Base-by-base conservation (phyloP, 2,797 vertebrate genomes). In the Aulostomus chinensis region DNA sequence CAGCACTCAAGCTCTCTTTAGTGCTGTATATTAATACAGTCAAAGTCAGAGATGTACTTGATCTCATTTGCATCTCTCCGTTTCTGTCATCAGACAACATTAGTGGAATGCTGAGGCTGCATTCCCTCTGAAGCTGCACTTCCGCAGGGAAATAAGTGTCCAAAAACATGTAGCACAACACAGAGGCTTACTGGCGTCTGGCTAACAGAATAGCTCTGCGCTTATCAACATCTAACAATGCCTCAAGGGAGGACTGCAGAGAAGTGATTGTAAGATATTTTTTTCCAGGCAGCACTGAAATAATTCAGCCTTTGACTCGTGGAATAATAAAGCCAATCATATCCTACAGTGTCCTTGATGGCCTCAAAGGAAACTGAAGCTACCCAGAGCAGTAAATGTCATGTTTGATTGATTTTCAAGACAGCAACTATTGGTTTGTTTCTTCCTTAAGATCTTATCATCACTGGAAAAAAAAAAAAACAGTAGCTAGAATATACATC, bases 111-210 rank as follows among this genome's bases (percentile, higher is more conserved):
- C n/a, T n/a, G n/a, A n/a, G n/a, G n/a, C n/a, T n/a, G n/a, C n/a
- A n/a, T n/a, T n/a, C n/a, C n/a, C n/a, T n/a, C n/a, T n/a, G n/a
- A n/a, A n/a, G n/a, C n/a, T n/a, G n/a, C n/a, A 15, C 42, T 17
- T 46, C 26, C 2, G 12, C 11, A 17, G 2, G 14, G 18, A 32
- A 28, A 51, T 73, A 84, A 68, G 8, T 46, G 26, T 57, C 17
- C 1, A 53, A 26, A 82, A 73, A 45, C 68, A 65, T 55, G 70
- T 78, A 79, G 84, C 76, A 68, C 42, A 25, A 35, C 16, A 30
- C 11, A 47, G 16, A n/a, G 1, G 35, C 31, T 21, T 56, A 62
- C 64, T 60, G 32, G 30, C 55, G 24, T 32, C 17, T 43, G 14
- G 17, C 43, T 43, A 21, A 16, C 46, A 28, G 9, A n/a, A 0